Conservation (phyloP, 2,888 invertebrate genomes). For the Bedellia somnulentella region DNA sequence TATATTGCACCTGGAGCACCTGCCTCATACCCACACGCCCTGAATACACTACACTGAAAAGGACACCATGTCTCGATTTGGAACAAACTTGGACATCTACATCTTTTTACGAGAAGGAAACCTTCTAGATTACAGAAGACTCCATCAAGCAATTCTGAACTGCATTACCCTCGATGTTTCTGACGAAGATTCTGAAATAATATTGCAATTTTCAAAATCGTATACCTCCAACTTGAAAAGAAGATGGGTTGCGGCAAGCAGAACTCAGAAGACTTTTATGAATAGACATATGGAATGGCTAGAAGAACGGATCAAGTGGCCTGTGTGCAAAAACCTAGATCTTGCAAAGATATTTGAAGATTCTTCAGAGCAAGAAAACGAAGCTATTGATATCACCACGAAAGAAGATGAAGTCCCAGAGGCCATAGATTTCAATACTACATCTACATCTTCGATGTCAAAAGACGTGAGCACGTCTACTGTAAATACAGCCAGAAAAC, state of each 20-base stretch:
- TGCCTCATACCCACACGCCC: too few species aligned
- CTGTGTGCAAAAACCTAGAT: too few species aligned
- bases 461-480: background rate
- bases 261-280: constrained; percentile 1
- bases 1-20: too few species aligned
- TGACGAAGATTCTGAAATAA: background rate
- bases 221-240: background rate
- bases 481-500: too few species aligned
- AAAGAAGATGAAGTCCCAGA: background rate
- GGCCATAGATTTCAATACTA: background rate
- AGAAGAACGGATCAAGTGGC: background rate
- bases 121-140: background rate
- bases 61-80: too few species aligned
- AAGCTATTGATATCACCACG: background rate
- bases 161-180: background rate
- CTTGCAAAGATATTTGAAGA: too few species aligned
- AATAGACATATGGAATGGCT: background rate
- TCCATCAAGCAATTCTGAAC: constrained; percentile 1
- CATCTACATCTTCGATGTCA: background rate
- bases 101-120: constrained; percentile 1
- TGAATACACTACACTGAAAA: too few species aligned
- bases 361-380: too few species aligned
- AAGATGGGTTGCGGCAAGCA: background rate
- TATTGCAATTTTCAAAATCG: background rate
- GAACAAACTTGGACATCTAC: constrained; percentile 1